Percentiles rank a stretch among this genome's conserved stretches.
These are phyloP conservation scores for Hydrozoanthus tunicans DNA, from an alignment of 64 coral and sea anemone species.

Conservation along the genomic window DNA sequence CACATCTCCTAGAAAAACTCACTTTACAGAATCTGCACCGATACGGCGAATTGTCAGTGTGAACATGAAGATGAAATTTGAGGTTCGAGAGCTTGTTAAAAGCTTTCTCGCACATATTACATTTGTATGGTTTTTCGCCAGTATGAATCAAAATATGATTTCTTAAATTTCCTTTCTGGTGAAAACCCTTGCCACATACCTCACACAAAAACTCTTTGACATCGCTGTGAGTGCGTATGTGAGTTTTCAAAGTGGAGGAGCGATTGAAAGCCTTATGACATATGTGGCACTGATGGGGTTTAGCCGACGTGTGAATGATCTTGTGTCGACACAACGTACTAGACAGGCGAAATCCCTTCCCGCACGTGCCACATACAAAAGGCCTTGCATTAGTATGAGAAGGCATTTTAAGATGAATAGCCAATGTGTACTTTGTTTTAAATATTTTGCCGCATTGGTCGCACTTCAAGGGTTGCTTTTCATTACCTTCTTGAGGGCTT, in stretches of 20 bases:
- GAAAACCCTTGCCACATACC: constrained; percentile 47
- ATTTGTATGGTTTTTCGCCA: constrained; percentile 45
- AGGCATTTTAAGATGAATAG: constrained; percentile 61
- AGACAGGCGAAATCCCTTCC: constrained; percentile 39
- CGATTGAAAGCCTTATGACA: constrained; percentile 51
- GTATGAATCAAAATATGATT: constrained; percentile 57
- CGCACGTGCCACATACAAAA: constrained; percentile 61
- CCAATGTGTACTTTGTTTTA: constrained; percentile 52
- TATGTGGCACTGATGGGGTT: constrained; percentile 46
- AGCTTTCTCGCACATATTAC: constrained; percentile 29
- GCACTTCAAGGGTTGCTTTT: constrained; percentile 34
- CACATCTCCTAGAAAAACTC: constrained; percentile 51
- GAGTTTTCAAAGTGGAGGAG: constrained; percentile 45
- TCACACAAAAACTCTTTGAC: constrained; percentile 52
- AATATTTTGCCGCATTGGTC: constrained; percentile 50
- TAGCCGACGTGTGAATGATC: constrained; percentile 51
- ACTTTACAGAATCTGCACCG: constrained; percentile 38
- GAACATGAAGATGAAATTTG: constrained; percentile 43
- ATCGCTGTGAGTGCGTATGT: constrained; percentile 44
- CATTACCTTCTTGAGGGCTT: background rate
- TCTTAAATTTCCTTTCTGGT: constrained; percentile 49
- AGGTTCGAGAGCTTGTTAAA: constrained; percentile 57
- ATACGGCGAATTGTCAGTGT: constrained; percentile 43
- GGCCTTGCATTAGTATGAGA: constrained; percentile 50
- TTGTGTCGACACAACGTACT: constrained; percentile 56